Base-by-base conservation (phyloP, 2,888 invertebrate species). In the Ommatoiulus sabulosus region DNA sequence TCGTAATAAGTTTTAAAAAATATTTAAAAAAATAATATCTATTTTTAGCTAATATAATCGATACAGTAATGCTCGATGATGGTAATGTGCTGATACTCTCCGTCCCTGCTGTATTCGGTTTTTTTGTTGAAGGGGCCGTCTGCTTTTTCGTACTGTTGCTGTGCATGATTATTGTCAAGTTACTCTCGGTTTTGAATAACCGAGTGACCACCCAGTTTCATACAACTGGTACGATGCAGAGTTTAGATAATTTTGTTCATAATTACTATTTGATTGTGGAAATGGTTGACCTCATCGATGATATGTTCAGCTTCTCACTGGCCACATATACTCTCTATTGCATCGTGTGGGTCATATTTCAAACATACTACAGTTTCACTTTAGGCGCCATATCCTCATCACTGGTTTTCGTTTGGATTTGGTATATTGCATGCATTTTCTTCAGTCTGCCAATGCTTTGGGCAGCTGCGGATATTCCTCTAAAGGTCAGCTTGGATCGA, bases 261-360 rank as follows among this genome's bases (percentile, higher is more conserved):
- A 72, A 72, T 24, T 72, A 72, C 72, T 72, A 72, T 24, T 24
- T n/a, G 24, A n/a, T 72, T 24, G 72, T 24, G 72, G 72, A 72
- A 24, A 72, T 72, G 72, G 72, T 72, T 24, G 72, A 72, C 24
- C 6, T 72, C 72, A 3, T 72, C 8, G 72, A 72, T 24, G 72
- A 72, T 8, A 5, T 72, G 24, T 72, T 72, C 24, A 72, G 72
- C 24, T 72, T 72, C n/a, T 20, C 24, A 24, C 4, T 72, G 24
- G 72, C 24, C 20, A 5, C 8, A 0, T 72, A 72, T 24, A 1
- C 24, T 0, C 72, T 72, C 24, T 72, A 72, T 8, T 72, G 72
- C 8, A 8, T 72, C 10, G 20, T 72, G 10, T 72, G 72, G 72
- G 8, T 72, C 24, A 72, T 72, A 24, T 72, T 24, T 24, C 72